phyloP scores from a whole-genome alignment of 2,113 vertebrate genomes.

The Beaufortia kweichowensis region DNA sequence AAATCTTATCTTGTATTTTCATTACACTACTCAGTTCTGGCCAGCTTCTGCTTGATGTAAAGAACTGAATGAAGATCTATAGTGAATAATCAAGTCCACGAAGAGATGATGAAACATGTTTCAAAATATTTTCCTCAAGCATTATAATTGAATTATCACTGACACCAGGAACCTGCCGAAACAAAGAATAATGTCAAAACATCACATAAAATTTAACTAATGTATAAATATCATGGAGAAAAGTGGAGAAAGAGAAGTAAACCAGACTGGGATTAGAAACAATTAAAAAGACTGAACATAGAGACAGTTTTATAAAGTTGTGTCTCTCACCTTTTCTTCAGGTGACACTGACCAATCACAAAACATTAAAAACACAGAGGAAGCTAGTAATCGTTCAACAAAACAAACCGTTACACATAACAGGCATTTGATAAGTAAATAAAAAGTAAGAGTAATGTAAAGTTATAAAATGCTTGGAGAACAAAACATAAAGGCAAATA shows the following conservation, averaged over 20 bases:
- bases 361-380: neutral
- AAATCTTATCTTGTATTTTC: too few relatives aligned
- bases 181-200: neutral
- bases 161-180: constrained; percentile 16
- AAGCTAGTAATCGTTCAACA: neutral
- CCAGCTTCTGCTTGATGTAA: too few relatives aligned
- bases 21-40: too few relatives aligned
- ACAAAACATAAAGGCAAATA: too few relatives aligned
- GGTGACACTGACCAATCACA: neutral
- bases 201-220: too few relatives aligned
- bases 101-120: neutral
- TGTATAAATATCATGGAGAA: neutral
- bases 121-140: neutral
- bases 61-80: neutral
- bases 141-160: neutral
- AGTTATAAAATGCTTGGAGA: too few relatives aligned
- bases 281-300: neutral
- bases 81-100: neutral
- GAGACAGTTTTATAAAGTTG: neutral
- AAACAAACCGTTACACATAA: neutral
- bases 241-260: neutral
- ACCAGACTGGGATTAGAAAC: neutral
- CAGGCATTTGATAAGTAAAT: too few relatives aligned
- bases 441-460: too few relatives aligned
- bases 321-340: constrained; percentile 7